phyloP scores from a whole-genome alignment of 1,140 invertebrate genomes.

The Pararge aegeria region DNA sequence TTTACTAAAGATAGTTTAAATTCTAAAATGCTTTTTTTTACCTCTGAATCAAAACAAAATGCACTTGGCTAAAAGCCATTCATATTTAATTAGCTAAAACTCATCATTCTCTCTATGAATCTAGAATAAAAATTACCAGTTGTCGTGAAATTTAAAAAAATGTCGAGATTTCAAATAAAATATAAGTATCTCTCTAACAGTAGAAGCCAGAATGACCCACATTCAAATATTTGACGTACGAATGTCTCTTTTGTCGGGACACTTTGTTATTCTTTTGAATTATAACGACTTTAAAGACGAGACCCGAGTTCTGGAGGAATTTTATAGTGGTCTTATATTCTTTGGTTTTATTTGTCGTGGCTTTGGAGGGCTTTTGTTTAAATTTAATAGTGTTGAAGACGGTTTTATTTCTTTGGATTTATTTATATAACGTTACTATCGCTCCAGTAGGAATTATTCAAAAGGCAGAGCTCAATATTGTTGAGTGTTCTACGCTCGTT shows the following conservation, averaged over 20 bases:
- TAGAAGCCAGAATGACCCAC: slow-evolving; percentile 4
- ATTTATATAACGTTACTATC: not conserved
- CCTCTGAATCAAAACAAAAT: too few species aligned
- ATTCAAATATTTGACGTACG: slow-evolving; percentile 16
- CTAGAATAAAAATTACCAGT: not conserved
- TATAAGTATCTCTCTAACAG: not conserved
- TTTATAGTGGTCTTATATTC: slow-evolving; percentile 7
- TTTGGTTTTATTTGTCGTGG: slow-evolving; percentile 6
- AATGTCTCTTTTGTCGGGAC: slow-evolving; percentile 16
- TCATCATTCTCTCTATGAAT: too few species aligned
- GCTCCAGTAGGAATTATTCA: not conserved
- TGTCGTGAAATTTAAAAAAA: not conserved
- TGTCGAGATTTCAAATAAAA: not conserved
- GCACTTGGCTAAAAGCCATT: too few species aligned
- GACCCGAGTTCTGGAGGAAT: slow-evolving; percentile 9
- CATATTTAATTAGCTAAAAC: too few species aligned
- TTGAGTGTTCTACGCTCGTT: too few species aligned
- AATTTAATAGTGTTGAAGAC: slow-evolving; percentile 5
- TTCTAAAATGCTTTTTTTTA: too few species aligned
- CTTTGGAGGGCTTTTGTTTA: slow-evolving; percentile 5
- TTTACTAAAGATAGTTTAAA: too few species aligned
- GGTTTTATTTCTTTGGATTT: slow-evolving; percentile 9
- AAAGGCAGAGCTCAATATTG: too few species aligned
- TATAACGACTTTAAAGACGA: slow-evolving; percentile 19
- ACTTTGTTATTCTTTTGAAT: slow-evolving; percentile 27